These are phyloP conservation scores for Drosophila funebris DNA, from an alignment of 1,140 invertebrate genomes.

Conservation along the genomic window DNA sequence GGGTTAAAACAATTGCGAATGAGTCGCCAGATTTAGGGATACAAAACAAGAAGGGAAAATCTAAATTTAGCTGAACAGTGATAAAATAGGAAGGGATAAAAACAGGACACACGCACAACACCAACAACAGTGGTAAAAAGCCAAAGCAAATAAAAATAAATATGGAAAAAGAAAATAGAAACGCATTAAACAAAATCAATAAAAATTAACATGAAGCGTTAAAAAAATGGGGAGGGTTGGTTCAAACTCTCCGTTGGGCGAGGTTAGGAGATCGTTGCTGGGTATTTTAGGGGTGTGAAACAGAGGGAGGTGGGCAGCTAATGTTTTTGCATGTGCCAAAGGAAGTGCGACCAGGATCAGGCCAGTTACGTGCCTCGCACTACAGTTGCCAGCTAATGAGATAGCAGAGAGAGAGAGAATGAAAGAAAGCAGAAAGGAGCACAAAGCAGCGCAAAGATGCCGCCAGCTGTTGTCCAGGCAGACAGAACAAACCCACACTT, in stretches of 20 bases:
- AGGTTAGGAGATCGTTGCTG: neutral
- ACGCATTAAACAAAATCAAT: constrained; percentile 79
- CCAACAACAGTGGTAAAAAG: constrained; percentile 29
- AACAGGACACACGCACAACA: constrained; percentile 22
- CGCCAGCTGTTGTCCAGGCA: constrained; percentile 27
- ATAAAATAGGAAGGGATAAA: constrained; percentile 26
- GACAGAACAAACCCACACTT: constrained; percentile 7
- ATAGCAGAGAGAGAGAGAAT: neutral
- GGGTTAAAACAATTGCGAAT: constrained; percentile 72
- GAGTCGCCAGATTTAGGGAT: constrained; percentile 64
- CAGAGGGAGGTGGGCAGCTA: neutral
- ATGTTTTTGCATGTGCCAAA: constrained; percentile 54
- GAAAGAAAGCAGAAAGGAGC: neutral
- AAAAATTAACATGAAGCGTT: constrained; percentile 70
- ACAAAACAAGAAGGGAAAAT: constrained; percentile 37
- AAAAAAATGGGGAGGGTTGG: constrained; percentile 15
- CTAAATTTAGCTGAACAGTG: constrained; percentile 22
- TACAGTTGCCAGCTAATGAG: constrained; percentile 60
- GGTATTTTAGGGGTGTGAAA: constrained; percentile 11
- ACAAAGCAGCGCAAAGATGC: neutral
- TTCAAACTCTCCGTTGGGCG: neutral
- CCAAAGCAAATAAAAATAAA: constrained; percentile 76
- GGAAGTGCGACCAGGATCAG: constrained; percentile 60
- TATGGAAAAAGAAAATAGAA: constrained; percentile 68
- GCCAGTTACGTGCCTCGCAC: constrained; percentile 59